Conservation (phyloP, 1,140 invertebrate species). For the Pemphigus obesinymphae region DNA sequence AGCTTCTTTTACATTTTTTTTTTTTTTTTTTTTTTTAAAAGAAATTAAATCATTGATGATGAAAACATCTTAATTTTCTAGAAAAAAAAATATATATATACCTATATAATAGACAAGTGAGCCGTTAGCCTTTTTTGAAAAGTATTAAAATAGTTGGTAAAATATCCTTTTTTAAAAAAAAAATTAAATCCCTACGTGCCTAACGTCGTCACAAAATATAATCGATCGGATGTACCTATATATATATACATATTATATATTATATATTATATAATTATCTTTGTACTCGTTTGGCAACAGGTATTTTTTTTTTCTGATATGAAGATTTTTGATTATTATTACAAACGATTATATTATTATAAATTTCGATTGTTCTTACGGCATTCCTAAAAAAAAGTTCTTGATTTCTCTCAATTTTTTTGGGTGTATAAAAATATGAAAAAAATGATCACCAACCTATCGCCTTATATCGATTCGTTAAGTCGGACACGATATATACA, state of each 20-base stretch:
- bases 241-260: too few relatives aligned
- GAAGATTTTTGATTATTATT: not conserved
- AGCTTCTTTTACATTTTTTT: too few relatives aligned
- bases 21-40: not conserved
- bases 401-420: not conserved
- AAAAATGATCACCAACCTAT: not conserved
- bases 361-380: slow-evolving; percentile 14
- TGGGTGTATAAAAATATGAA: slow-evolving; percentile 39
- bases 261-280: not conserved
- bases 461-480: not conserved
- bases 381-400: slow-evolving; percentile 12
- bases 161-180: not conserved
- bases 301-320: too few relatives aligned
- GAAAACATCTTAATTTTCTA: not conserved
- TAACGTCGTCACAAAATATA: not conserved
- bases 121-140: not conserved
- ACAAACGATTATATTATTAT: not conserved
- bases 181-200: not conserved
- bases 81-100: not conserved
- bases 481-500: slow-evolving; percentile 9
- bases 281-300: slow-evolving; percentile 11
- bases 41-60: not conserved
- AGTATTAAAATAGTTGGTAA: slow-evolving; percentile 4
- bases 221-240: too few relatives aligned
- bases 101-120: not conserved